Evolutionary conservation across 2,797 vertebrate genomes (phyloP).

Genomic region (Danio albolineatus): DNA sequence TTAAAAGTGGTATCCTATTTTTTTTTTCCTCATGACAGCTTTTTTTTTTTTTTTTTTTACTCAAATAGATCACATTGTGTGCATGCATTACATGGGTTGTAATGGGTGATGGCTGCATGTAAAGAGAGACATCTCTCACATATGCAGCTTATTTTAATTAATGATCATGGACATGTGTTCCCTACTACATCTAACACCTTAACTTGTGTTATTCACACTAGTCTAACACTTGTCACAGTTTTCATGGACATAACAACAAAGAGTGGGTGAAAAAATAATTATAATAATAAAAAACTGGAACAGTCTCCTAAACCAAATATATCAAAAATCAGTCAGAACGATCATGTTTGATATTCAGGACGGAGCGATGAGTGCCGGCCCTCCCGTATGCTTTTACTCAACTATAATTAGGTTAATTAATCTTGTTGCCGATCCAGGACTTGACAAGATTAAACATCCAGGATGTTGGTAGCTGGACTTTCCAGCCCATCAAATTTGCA

Average conservation of each 20-base stretch:
- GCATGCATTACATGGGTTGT: background rate
- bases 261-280: constrained; percentile 30
- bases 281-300: constrained; percentile 27
- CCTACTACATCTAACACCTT: constrained; percentile 35
- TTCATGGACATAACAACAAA: constrained; percentile 28
- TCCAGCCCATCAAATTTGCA: constrained; percentile 76
- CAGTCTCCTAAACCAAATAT: constrained; percentile 45
- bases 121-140: background rate
- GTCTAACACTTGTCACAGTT: constrained; percentile 16
- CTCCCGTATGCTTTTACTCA: constrained; percentile 66
- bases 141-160: background rate
- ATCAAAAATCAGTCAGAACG: constrained; percentile 64
- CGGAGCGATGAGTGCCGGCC: constrained; percentile 57
- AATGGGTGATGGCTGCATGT: background rate
- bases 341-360: constrained; percentile 68
- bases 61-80: background rate
- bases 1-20: too few species aligned
- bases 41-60: too few species aligned
- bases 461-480: constrained; percentile 70
- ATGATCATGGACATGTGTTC: background rate
- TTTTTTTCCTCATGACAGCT: too few species aligned
- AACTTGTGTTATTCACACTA: constrained; percentile 14
- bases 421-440: constrained; percentile 70
- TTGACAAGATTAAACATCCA: constrained; percentile 75
- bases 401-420: constrained; percentile 78